Conservation (phyloP, 1,140 invertebrate genomes). For the Wiebesia pumilae region DNA sequence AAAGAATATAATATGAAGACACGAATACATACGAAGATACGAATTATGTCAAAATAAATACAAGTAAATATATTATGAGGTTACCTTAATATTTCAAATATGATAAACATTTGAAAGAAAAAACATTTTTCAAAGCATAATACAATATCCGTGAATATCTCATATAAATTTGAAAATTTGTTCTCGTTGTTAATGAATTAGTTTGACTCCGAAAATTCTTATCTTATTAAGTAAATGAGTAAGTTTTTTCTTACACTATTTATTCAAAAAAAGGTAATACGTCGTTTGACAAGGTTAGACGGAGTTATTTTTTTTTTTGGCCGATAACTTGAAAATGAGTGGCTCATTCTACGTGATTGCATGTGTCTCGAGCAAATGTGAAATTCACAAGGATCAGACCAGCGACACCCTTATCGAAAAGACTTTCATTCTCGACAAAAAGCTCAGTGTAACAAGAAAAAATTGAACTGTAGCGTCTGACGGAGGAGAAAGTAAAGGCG, state of each 20-base stretch:
- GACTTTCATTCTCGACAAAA: not conserved
- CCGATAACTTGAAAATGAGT: constrained; percentile 42
- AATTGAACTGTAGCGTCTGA: not conserved
- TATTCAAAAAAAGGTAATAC: not conserved
- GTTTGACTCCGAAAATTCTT: too few species aligned
- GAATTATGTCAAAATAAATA: too few species aligned
- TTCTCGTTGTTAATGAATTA: too few species aligned
- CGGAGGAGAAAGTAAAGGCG: not conserved
- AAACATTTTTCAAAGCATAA: too few species aligned
- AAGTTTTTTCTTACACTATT: not conserved
- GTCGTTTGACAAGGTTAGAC: constrained; percentile 12
- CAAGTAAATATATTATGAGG: too few species aligned
- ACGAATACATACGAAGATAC: too few species aligned
- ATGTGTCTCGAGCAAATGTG: constrained; percentile 9
- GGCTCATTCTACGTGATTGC: constrained; percentile 55
- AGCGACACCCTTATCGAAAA: constrained; percentile 12
- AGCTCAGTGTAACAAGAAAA: constrained; percentile 2
- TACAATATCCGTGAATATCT: too few species aligned
- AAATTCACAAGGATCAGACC: not conserved
- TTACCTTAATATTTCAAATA: too few species aligned
- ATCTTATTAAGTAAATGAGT: not conserved
- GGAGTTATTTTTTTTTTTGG: constrained; percentile 39
- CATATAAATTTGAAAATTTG: too few species aligned
- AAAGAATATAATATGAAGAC: too few species aligned
- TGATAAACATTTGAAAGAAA: too few species aligned